phyloP scores from a whole-genome alignment of 2,797 vertebrate genomes.

The Garrulus glandarius region DNA sequence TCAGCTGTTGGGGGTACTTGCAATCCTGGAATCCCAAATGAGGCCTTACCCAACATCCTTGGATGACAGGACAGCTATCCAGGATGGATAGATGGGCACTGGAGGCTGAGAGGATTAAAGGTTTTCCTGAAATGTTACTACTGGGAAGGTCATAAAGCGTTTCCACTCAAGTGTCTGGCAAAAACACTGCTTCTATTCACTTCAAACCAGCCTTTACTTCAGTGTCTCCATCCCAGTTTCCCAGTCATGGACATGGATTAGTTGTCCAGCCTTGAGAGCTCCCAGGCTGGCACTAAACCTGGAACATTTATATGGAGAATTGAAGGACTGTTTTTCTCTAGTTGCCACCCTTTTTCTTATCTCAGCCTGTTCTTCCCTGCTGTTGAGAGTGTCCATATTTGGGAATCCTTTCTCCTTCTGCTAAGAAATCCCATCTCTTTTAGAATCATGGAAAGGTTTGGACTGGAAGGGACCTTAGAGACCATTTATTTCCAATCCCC shows the following conservation, averaged over 20 bases:
- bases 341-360: background rate
- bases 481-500: background rate
- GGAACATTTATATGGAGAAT: background rate
- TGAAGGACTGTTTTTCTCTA: background rate
- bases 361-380: background rate
- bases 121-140: background rate
- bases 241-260: background rate
- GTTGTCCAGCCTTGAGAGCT: background rate
- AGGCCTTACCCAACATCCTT: background rate
- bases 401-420: background rate
- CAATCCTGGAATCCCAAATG: background rate
- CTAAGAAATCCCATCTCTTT: background rate
- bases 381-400: background rate
- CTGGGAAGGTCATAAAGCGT: background rate
- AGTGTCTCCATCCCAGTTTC: background rate
- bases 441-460: background rate
- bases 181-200: accelerated
- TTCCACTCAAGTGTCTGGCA: background rate
- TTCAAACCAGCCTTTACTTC: background rate
- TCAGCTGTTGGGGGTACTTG: background rate
- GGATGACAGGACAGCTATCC: background rate
- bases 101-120: background rate
- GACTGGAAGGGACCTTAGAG: background rate
- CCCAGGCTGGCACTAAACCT: background rate
- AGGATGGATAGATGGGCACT: no score